Base-by-base conservation (phyloP, 2,113 vertebrate species). In the Hippocampus abdominalis region DNA sequence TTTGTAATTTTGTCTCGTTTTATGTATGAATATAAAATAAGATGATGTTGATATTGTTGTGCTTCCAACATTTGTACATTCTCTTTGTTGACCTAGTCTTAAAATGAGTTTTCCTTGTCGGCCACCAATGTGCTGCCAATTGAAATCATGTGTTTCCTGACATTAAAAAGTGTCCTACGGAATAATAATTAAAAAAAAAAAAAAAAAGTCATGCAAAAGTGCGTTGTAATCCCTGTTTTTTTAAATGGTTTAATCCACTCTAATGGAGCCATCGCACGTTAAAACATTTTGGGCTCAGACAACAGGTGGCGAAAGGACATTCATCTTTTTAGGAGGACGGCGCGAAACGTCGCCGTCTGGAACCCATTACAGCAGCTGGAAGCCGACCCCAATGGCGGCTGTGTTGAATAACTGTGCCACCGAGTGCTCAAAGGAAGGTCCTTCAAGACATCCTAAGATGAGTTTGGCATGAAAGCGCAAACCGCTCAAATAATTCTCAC, bases 31-130 rank as follows among this genome's bases (percentile, higher is more conserved):
- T 64, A 64, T 64, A 18, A 18, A 39, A 40, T 88, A 89, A 89
- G 81, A 85, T 84, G 86, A 82, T 88, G 84, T 90, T 89, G 88
- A 85, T 90, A 89, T 86, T 82, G 72, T 57, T 90, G 90, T 88
- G 76, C 82, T 77, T 86, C 82, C 66, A 81, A 81, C 75, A 80
- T 78, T 87, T 86, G 85, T 81, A 82, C n/a, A 64, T 87, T 76
- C 74, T 76, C 61, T 70, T 71, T 68, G 66, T 67, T 70, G 66
- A 67, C 81, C 78, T 90, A 87, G 83, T 83, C 81, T 88, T 89
- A 84, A 90, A 89, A 69, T 77, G 73, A 70, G 79, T 83, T 69
- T 42, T 64, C 32, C 63, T 73, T 80, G 78, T 85, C 62, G 80
- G 85, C 66, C 84, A 84, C 84, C 74, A 84, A 86, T 82, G 75